These are phyloP conservation scores for Adelges cooleyi DNA, from an alignment of 1,140 invertebrate species.

Conservation along the genomic window DNA sequence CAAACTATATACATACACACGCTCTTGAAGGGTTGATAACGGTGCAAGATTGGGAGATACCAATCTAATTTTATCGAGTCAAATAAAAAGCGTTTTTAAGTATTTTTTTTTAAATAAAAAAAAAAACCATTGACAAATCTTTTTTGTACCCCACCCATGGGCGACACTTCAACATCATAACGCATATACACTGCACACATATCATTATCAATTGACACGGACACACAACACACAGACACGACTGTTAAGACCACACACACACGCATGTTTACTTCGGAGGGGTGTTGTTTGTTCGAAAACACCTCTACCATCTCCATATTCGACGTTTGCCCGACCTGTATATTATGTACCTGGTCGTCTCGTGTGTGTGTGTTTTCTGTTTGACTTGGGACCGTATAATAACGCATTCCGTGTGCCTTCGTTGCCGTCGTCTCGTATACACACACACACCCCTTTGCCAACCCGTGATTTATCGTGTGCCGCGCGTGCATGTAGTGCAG, in stretches of 20 bases:
- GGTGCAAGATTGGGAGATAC: too few species aligned
- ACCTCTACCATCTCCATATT: too few species aligned
- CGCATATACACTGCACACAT: not conserved
- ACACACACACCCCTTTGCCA: conserved; percentile 4
- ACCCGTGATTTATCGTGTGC: conserved; percentile 18
- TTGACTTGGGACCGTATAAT: not conserved
- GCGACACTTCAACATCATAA: not conserved
- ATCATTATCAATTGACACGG: conserved; percentile 26
- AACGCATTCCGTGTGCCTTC: conserved; percentile 8
- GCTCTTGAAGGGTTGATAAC: too few species aligned
- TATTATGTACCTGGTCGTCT: too few species aligned
- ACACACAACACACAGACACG: conserved; percentile 7
- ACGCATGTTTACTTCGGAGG: not conserved
- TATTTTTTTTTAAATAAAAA: too few species aligned
- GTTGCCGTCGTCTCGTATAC: not conserved
- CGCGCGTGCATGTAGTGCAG: conserved; percentile 3
- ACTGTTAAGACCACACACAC: not conserved
- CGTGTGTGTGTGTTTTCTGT: not conserved
- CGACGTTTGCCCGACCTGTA: too few species aligned
- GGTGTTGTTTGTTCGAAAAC: too few species aligned
- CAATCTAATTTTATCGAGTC: too few species aligned
- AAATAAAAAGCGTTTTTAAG: too few species aligned
- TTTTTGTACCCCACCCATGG: not conserved
- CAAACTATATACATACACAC: not conserved
- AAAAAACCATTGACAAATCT: conserved; percentile 11